Conservation (phyloP, 2,113 vertebrate species). For the Mustela nigripes region DNA sequence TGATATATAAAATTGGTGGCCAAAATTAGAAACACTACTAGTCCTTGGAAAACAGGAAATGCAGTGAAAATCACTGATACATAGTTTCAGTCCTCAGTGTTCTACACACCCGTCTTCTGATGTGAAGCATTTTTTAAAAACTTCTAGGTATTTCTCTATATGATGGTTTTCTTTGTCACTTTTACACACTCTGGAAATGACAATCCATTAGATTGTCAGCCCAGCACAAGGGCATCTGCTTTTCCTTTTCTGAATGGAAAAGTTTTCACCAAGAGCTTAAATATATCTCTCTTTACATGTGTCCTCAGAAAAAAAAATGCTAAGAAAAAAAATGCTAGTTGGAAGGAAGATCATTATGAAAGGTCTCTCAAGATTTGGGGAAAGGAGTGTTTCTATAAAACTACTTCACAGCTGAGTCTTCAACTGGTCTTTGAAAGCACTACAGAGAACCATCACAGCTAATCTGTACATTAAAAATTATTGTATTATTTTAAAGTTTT, state of each 20-base stretch:
- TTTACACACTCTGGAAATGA: not conserved
- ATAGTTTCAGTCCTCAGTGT: not conserved
- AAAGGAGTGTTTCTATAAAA: not conserved
- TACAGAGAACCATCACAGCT: not conserved
- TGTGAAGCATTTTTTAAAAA: not conserved
- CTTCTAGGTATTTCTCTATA: not conserved
- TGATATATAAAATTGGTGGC: not conserved
- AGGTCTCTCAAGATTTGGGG: not conserved
- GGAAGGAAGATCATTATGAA: not conserved
- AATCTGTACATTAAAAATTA: not conserved
- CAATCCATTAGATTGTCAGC: not conserved
- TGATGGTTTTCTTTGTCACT: not conserved
- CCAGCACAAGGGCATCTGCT: no score
- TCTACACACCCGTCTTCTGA: not conserved
- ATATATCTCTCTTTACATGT: not conserved
- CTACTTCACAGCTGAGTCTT: not conserved
- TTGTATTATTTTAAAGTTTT: not conserved
- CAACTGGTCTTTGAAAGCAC: not conserved
- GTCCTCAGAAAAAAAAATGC: not conserved
- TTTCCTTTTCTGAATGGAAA: not conserved
- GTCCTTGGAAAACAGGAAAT: not conserved
- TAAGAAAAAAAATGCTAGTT: not conserved
- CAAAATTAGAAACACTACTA: not conserved
- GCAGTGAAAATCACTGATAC: rapidly evolving
- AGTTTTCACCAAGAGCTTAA: not conserved